Conservation (phyloP, 2,113 vertebrate species). For the Chamaea fasciata region DNA sequence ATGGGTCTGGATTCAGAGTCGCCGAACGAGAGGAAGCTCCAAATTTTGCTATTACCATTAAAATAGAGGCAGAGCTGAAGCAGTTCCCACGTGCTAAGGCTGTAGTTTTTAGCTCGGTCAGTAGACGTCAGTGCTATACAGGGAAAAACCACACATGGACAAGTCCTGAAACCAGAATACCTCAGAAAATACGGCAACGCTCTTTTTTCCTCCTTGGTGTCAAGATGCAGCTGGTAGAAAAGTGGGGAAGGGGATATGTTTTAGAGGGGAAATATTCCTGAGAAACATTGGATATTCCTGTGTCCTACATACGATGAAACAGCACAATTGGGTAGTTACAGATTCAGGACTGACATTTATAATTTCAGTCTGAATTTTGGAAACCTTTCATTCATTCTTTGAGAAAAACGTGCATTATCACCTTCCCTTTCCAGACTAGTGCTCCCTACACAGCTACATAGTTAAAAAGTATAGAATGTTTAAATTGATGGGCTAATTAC, state of each 20-base stretch:
- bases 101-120: neutral
- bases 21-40: neutral
- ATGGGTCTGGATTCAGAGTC: neutral
- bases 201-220: neutral
- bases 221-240: neutral
- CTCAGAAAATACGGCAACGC: neutral
- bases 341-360: neutral
- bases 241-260: neutral
- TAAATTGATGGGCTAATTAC: neutral
- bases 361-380: neutral
- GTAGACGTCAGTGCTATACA: neutral
- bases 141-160: rapidly evolving
- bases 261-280: neutral
- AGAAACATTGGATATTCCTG: neutral
- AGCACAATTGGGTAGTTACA: neutral
- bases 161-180: neutral
- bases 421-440: neutral
- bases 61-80: neutral
- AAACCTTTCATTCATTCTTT: neutral
- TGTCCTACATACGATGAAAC: neutral
- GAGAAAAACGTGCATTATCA: neutral
- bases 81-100: neutral
- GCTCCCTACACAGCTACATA: neutral
- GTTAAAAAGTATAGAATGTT: neutral
- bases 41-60: neutral